Evolutionary conservation across 1,140 invertebrate species (phyloP), one percentile per base, ranked within the genome.

Genomic region (Pseudomyrmex concolor): DNA sequence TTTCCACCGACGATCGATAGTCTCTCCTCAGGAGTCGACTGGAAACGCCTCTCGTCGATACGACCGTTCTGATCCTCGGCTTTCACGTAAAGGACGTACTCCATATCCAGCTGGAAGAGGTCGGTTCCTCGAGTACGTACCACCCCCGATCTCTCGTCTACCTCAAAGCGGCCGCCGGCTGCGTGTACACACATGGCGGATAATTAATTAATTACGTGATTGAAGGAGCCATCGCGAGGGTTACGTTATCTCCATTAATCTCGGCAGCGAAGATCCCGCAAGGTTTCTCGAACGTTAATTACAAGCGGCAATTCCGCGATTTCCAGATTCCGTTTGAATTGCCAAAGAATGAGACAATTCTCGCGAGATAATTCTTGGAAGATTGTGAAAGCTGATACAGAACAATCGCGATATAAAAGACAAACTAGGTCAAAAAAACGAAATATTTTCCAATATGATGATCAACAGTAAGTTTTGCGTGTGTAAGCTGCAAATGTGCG

Each of bases 1-100:
- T 99, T 98, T 62, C 98, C 98, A 22, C 98, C 98, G 19, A 99
- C 97, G 91, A 99, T 99, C 19, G 97, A 98, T 8, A 99, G 94
- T 1, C 98, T 95, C 91, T 98, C 98, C 92, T 99, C 98, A 5
- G 97, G 96, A 22, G 98, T 99, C 1, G 97, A 97, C 93, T 98
- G 98, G 93, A 97, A 99, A 64, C 97, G 95, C 74, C 97, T 95
- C 88, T 98, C 98, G 90, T 98, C 98, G 12, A 98, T 96, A 70
- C 98, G 96, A 22, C 98, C 98, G 92, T 98, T 98, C 93, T 98
- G 98, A 95, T 99, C 98, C 95, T 99, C 98, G 0, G 98, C 98
- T 94, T 98, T 98, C 13, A 99, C 98, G 92, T 99, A 99, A 73
- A 99, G 94, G 17, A 99, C 98, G 92, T 99, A 99, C 91, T 99